Conservation (phyloP, 2,113 vertebrate genomes). For the Rhinolophus ferrumequinum region DNA sequence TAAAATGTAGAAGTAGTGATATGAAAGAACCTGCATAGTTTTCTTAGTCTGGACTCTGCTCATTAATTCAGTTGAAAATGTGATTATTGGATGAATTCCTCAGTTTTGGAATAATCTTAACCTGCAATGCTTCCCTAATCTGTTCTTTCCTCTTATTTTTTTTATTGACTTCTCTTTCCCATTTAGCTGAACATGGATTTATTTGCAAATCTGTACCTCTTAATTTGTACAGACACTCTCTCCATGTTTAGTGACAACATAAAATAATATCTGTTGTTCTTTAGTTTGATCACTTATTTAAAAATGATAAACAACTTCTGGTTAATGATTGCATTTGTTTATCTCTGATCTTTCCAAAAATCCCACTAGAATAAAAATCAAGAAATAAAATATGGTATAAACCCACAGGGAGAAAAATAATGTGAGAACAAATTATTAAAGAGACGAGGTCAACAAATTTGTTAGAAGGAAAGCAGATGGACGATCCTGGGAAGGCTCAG, state of each 20-base stretch:
- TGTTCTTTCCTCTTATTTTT: neutral
- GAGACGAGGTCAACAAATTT: neutral
- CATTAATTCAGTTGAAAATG: neutral
- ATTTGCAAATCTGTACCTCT: conserved; percentile 6
- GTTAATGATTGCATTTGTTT: conserved; percentile 38
- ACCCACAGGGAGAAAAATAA: conserved; percentile 4
- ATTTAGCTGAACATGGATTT: neutral
- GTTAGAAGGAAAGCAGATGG: neutral
- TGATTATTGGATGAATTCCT: neutral
- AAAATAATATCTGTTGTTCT: neutral
- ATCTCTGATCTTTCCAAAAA: neutral
- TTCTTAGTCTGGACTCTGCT: neutral
- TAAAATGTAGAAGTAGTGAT: neutral
- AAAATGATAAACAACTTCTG: neutral
- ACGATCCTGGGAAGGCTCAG: neutral
- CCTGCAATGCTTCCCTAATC: neutral
- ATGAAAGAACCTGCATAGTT: conserved; percentile 1
- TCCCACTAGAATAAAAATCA: conserved; percentile 21
- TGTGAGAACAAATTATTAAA: neutral
- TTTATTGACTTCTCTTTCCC: neutral
- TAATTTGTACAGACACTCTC: neutral
- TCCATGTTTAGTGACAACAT: neutral
- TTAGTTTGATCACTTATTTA: neutral
- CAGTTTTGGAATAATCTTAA: neutral
- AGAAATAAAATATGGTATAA: neutral